Conservation (phyloP, 2,888 invertebrate genomes). For the Agrochola lychnidis region DNA sequence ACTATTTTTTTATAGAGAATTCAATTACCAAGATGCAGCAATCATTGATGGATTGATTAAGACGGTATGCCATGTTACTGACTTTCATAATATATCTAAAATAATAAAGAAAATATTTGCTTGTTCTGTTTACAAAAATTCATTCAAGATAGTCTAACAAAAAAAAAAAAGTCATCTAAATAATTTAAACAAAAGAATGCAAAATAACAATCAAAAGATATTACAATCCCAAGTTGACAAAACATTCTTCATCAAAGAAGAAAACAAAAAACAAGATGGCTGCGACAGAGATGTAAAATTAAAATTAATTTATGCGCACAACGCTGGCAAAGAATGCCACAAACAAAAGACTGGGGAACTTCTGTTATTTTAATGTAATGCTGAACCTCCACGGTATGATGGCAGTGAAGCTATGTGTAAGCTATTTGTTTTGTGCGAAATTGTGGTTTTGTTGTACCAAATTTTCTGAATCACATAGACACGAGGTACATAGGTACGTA, state of each 20-base stretch:
- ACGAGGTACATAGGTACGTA: too few species aligned
- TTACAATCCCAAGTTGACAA: slow-evolving; percentile 70
- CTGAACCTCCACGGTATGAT: slow-evolving; percentile 2
- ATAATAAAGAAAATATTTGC: not conserved
- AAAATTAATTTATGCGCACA: slow-evolving; percentile 81
- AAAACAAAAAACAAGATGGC: slow-evolving; percentile 64
- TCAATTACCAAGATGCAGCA: too few species aligned
- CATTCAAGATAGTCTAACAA: not conserved
- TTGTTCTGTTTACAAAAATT: not conserved
- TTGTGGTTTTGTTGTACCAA: too few species aligned
- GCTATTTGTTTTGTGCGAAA: too few species aligned
- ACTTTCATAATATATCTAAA: too few species aligned
- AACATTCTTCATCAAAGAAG: slow-evolving; percentile 70
- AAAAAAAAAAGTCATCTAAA: slow-evolving; percentile 21
- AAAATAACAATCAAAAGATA: slow-evolving; percentile 61
- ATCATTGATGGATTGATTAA: too few species aligned
- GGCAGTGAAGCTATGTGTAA: slow-evolving; percentile 14
- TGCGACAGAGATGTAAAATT: slow-evolving; percentile 70
- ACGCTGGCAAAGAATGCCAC: slow-evolving; percentile 78
- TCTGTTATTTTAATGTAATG: slow-evolving; percentile 71
- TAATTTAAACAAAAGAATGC: slow-evolving; percentile 49
- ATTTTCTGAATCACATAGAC: too few species aligned
- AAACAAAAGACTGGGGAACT: slow-evolving; percentile 80
- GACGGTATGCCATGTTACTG: too few species aligned
- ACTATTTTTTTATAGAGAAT: too few species aligned